These are phyloP conservation scores for Neogobius melanostomus DNA, from an alignment of 2,113 vertebrate species.

Conservation along the genomic window DNA sequence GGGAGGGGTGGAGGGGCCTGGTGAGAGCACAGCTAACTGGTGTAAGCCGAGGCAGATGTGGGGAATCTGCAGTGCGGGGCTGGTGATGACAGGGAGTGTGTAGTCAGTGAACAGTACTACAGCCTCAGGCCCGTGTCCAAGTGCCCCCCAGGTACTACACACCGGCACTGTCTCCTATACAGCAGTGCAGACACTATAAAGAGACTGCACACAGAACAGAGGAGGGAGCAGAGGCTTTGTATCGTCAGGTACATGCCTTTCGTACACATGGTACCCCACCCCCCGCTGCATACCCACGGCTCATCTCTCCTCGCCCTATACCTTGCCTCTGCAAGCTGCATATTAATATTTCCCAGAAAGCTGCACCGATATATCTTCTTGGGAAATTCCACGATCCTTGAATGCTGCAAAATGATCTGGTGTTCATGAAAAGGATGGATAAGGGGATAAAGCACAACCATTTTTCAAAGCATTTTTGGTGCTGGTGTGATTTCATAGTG, in stretches of 20 bases:
- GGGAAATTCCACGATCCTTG: conserved; percentile 67
- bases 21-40: conserved; percentile 59
- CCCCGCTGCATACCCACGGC: conserved; percentile 36
- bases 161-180: conserved; percentile 17
- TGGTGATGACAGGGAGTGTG: conserved; percentile 60
- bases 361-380: conserved; percentile 69
- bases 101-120: conserved; percentile 25
- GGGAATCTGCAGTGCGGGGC: conserved; percentile 77
- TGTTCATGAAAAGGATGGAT: conserved; percentile 59
- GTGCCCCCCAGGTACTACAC: conserved; percentile 19
- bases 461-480: conserved; percentile 43
- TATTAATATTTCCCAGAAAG: conserved; percentile 75
- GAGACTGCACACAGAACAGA: conserved; percentile 25
- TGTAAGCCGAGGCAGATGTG: conserved; percentile 92
- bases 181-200: conserved; percentile 18
- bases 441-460: conserved; percentile 57
- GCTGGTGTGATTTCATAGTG: conserved; percentile 36
- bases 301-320: conserved; percentile 44
- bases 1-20: conserved; percentile 66
- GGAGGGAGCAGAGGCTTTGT: conserved; percentile 38
- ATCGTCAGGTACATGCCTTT: conserved; percentile 49
- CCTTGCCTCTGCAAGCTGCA: conserved; percentile 59
- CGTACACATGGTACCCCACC: conserved; percentile 57
- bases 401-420: conserved; percentile 67
- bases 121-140: conserved; percentile 21